phyloP scores from a whole-genome alignment of 2,888 invertebrate species.

The Nemotelus pantherinus region DNA sequence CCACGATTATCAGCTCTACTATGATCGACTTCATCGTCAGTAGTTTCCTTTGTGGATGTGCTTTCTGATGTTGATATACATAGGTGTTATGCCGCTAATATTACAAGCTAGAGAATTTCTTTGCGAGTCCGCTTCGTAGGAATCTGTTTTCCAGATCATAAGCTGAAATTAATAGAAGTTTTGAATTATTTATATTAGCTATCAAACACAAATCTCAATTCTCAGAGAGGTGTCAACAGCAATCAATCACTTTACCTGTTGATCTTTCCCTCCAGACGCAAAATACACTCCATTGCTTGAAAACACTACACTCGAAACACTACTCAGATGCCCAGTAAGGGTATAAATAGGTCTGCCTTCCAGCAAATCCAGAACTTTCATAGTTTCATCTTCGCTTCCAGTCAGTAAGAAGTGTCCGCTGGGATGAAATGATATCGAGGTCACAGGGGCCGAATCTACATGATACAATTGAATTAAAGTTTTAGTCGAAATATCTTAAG shows the following conservation, averaged over 20 bases:
- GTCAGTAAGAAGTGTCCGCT: conserved; percentile 86
- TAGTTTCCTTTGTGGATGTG: conserved; percentile 25
- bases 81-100: conserved; percentile 50
- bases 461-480: conserved; percentile 86
- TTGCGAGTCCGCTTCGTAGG: conserved; percentile 61
- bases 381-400: conserved; percentile 83
- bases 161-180: conserved; percentile 53
- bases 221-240: no score
- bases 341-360: conserved; percentile 93
- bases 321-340: conserved; percentile 79
- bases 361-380: conserved; percentile 85
- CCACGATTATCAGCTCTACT: no score
- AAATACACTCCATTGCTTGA: conserved; percentile 81
- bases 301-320: conserved; percentile 80
- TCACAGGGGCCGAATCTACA: conserved; percentile 74
- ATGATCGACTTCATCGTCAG: conserved; percentile 45
- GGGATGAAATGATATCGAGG: conserved; percentile 84
- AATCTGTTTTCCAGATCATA: conserved; percentile 66
- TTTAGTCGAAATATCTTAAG: conserved; percentile 66
- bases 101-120: conserved; percentile 50
- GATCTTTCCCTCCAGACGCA: conserved; percentile 86
- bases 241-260: conserved; percentile 67
- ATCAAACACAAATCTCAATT: neutral
- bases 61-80: conserved; percentile 44
- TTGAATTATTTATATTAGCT: neutral